phyloP scores from a whole-genome alignment of 2,797 vertebrate genomes.

The Pangasius krempfi region DNA sequence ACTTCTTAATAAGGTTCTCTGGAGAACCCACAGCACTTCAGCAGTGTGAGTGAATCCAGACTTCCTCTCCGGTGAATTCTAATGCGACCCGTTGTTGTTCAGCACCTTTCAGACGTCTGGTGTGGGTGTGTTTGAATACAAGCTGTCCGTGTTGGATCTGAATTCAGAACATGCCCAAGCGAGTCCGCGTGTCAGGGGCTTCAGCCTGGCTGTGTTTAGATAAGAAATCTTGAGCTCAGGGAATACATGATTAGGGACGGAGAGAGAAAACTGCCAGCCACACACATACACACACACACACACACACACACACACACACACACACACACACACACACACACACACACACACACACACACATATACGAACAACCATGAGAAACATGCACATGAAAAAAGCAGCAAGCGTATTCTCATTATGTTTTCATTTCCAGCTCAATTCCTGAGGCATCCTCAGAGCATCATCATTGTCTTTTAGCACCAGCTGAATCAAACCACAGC shows the following conservation, averaged over 20 bases:
- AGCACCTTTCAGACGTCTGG: constrained; percentile 51
- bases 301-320: constrained; percentile 20
- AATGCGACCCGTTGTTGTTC: constrained; percentile 40
- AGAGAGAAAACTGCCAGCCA: constrained; percentile 28
- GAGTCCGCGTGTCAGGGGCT: constrained; percentile 54
- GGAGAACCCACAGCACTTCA: not conserved
- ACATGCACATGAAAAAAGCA: constrained; percentile 22
- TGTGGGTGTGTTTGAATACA: constrained; percentile 52
- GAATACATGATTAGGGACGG: constrained; percentile 59
- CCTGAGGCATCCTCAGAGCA: constrained; percentile 9
- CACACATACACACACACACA: constrained; percentile 28
- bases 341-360: constrained; percentile 30
- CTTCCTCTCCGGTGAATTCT: constrained; percentile 5
- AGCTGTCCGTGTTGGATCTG: constrained; percentile 52
- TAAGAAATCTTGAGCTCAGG: constrained; percentile 55
- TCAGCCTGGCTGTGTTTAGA: constrained; percentile 49
- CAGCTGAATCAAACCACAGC: constrained; percentile 18
- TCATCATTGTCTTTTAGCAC: constrained; percentile 35
- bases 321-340: constrained; percentile 29
- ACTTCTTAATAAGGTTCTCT: constrained; percentile 1
- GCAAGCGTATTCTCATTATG: constrained; percentile 26
- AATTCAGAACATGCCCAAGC: constrained; percentile 57
- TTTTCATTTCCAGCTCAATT: constrained; percentile 25
- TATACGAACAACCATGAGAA: not conserved
- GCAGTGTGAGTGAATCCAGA: constrained; percentile 15